These are phyloP conservation scores for Tanytarsus gracilentus DNA, from an alignment of 2,888 invertebrate genomes.

Conservation along the genomic window DNA sequence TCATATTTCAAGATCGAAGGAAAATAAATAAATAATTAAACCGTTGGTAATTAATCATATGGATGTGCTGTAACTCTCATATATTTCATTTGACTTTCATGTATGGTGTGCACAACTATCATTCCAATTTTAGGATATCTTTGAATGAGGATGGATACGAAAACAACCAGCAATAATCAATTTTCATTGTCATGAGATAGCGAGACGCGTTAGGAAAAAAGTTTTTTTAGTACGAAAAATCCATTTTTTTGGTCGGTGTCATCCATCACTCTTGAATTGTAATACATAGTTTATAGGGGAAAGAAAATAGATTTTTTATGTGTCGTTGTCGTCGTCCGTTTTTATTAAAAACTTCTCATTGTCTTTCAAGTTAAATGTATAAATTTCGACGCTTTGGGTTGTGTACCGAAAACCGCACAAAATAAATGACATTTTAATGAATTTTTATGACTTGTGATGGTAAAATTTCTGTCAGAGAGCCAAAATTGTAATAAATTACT, in stretches of 20 bases:
- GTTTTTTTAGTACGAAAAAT: too few species aligned
- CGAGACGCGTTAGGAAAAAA: neutral
- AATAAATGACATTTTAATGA: constrained; percentile 23
- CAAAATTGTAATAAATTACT: constrained; percentile 6
- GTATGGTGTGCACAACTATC: neutral
- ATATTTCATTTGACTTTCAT: neutral
- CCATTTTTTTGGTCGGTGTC: neutral
- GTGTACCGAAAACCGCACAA: neutral
- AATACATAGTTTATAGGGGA: too few species aligned
- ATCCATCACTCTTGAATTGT: too few species aligned
- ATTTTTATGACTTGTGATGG: constrained; percentile 23
- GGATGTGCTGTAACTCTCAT: neutral
- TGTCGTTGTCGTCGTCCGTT: too few species aligned
- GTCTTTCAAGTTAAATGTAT: too few species aligned
- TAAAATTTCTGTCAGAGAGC: neutral
- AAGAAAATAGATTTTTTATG: too few species aligned
- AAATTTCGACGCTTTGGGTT: too few species aligned
- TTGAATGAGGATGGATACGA: neutral
- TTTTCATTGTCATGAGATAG: constrained; percentile 14
- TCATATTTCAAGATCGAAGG: constrained; percentile 16
- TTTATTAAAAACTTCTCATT: neutral
- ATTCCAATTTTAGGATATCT: neutral
- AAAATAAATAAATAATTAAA: constrained; percentile 25
- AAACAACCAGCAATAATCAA: constrained; percentile 15
- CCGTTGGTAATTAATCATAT: constrained; percentile 21